Evolutionary conservation across 2,113 vertebrate species (phyloP).

Genomic region (Catharus bicknelli): DNA sequence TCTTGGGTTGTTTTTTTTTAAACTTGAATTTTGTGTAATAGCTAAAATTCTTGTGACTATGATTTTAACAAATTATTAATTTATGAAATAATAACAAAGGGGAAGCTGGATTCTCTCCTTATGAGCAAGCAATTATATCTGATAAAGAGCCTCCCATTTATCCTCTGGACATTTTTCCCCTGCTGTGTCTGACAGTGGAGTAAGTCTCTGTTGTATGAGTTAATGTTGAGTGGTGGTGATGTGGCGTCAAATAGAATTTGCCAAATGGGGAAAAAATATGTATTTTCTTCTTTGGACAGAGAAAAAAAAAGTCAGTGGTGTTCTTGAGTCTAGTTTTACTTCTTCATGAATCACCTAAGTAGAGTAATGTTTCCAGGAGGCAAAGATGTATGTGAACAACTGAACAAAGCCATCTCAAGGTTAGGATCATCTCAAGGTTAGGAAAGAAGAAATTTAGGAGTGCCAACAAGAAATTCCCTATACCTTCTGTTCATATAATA

Average conservation of each 20-base stretch:
- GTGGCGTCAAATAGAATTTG: constrained; percentile 64
- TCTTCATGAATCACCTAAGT: constrained; percentile 20
- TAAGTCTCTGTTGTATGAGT: constrained; percentile 57
- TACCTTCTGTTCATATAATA: constrained; percentile 38
- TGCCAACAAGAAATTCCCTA: neutral
- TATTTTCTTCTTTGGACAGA: constrained; percentile 54
- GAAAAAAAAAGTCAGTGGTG: constrained; percentile 25
- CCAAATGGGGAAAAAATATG: constrained; percentile 48
- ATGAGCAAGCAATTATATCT: constrained; percentile 63
- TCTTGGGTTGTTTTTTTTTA: constrained; percentile 75
- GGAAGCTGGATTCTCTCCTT: constrained; percentile 83
- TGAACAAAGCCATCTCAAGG: constrained; percentile 13
- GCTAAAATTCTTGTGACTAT: constrained; percentile 76
- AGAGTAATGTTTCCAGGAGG: constrained; percentile 58
- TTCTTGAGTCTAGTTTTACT: constrained; percentile 47
- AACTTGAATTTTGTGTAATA: constrained; percentile 81
- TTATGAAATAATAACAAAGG: constrained; percentile 78
- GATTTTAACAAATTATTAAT: constrained; percentile 81
- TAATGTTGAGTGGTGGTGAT: constrained; percentile 63
- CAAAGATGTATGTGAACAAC: neutral
- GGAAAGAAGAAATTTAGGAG: constrained; percentile 14
- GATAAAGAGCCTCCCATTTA: constrained; percentile 53
- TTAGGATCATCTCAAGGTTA: constrained; percentile 30
- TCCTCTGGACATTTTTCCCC: constrained; percentile 17
- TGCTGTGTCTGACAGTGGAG: constrained; percentile 58